phyloP scores from a whole-genome alignment of 2,797 vertebrate species.

The Todus mexicanus region DNA sequence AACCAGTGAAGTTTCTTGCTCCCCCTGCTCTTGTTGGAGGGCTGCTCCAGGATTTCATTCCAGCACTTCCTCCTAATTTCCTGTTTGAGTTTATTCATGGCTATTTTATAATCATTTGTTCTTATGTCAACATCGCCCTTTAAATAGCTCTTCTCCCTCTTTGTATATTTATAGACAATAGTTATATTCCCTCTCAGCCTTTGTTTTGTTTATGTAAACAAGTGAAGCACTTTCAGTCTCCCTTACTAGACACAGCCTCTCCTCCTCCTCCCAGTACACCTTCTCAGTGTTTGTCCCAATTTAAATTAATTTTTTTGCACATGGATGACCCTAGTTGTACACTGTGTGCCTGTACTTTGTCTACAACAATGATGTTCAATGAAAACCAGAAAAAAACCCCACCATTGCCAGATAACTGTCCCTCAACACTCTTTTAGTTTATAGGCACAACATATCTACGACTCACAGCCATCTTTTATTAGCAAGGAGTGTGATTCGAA shows the following conservation, averaged over 20 bases:
- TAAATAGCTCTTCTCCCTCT: constrained; percentile 16
- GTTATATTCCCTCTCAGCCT: not conserved
- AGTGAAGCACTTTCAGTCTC: not conserved
- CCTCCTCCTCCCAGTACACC: not conserved
- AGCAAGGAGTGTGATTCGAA: not conserved
- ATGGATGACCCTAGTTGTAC: not conserved
- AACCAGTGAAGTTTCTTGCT: not conserved
- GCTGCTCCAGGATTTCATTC: not conserved
- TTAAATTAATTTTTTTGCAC: not conserved
- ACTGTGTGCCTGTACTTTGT: not conserved
- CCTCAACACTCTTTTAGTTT: not conserved
- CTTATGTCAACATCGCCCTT: not conserved
- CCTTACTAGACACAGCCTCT: not conserved
- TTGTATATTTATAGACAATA: not conserved
- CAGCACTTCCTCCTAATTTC: not conserved
- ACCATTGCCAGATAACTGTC: not conserved
- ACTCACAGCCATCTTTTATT: not conserved
- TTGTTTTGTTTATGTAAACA: constrained; percentile 12
- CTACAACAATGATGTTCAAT: not conserved
- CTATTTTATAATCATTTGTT: constrained; percentile 12
- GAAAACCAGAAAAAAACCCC: fast-evolving
- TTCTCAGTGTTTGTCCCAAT: not conserved
- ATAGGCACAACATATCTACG: not conserved
- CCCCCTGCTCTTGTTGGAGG: not conserved
- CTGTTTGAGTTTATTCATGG: constrained; percentile 5